These are phyloP conservation scores for Epicampocera succincta DNA, from an alignment of 2,888 invertebrate genomes.

Conservation along the genomic window DNA sequence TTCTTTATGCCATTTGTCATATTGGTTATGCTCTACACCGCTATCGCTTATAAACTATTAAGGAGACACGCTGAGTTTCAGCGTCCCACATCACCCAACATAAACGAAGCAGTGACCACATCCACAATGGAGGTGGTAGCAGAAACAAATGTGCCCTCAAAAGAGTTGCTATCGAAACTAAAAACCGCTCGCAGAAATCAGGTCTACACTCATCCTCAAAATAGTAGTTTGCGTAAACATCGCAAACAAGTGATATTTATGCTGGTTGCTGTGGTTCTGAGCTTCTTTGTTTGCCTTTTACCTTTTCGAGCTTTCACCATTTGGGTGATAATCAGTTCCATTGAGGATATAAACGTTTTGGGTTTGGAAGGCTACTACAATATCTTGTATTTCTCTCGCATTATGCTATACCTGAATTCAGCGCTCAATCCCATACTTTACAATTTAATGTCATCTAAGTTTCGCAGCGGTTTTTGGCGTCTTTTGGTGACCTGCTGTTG, in stretches of 20 bases:
- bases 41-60: conserved; percentile 93
- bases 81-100: conserved; percentile 60
- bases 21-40: conserved; percentile 90
- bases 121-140: conserved; percentile 46
- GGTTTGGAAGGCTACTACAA: conserved; percentile 92
- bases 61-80: conserved; percentile 80
- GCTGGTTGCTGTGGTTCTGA: conserved; percentile 93
- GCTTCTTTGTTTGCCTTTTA: conserved; percentile 94
- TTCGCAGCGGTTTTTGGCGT: conserved; percentile 90
- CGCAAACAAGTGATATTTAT: conserved; percentile 92
- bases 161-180: conserved; percentile 24
- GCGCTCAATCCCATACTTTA: conserved; percentile 95
- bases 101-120: conserved; percentile 46
- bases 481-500: conserved; percentile 83
- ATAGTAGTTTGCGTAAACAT: conserved; percentile 85
- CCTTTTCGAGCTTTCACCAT: conserved; percentile 94
- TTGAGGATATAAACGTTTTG: conserved; percentile 86
- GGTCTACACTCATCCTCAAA: conserved; percentile 74
- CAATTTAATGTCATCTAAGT: conserved; percentile 95
- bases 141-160: conserved; percentile 38
- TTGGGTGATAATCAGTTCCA: conserved; percentile 91
- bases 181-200: conserved; percentile 37
- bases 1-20: conserved; percentile 92
- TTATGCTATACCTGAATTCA: conserved; percentile 94
- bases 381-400: conserved; percentile 91